phyloP scores from a whole-genome alignment of 2,888 invertebrate genomes.

The Synanthedon vespiformis region DNA sequence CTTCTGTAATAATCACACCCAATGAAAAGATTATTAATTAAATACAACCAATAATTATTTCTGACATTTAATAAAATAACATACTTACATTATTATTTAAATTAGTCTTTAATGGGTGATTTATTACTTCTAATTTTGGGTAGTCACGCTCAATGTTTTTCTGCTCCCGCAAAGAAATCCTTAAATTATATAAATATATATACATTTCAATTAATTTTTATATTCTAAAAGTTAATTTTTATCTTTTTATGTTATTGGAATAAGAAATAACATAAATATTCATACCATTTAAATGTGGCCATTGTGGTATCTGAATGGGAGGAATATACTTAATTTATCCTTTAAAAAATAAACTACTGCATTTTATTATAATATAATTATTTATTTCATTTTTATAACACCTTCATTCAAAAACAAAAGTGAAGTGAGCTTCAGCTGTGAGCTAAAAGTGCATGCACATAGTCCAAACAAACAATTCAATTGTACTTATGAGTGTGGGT shows the following conservation, averaged over 20 bases:
- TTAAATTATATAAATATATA: constrained; percentile 16
- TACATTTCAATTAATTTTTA: constrained; percentile 1
- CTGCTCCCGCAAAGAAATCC: constrained; percentile 28
- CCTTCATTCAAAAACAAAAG: too few relatives aligned
- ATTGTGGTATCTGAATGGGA: constrained; percentile 10
- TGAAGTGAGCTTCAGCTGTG: too few relatives aligned
- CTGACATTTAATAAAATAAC: constrained; percentile 7
- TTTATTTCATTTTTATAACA: too few relatives aligned
- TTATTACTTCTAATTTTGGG: constrained; percentile 44
- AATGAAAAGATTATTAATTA: too few relatives aligned
- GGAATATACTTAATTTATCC: not conserved
- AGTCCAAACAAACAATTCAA: too few relatives aligned
- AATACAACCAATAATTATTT: too few relatives aligned
- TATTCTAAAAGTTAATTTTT: not conserved
- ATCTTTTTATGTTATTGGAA: not conserved
- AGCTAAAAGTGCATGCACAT: too few relatives aligned
- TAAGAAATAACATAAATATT: not conserved
- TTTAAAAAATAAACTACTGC: too few relatives aligned
- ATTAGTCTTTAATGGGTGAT: constrained; percentile 47
- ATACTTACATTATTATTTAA: constrained; percentile 37
- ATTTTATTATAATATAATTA: too few relatives aligned
- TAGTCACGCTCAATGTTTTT: constrained; percentile 15
- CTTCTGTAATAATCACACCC: constrained; percentile 26
- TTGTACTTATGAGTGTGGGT: too few relatives aligned
- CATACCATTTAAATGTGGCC: constrained; percentile 39